Conservation (phyloP, 1,140 invertebrate genomes). For the Onthophagus taurus region DNA sequence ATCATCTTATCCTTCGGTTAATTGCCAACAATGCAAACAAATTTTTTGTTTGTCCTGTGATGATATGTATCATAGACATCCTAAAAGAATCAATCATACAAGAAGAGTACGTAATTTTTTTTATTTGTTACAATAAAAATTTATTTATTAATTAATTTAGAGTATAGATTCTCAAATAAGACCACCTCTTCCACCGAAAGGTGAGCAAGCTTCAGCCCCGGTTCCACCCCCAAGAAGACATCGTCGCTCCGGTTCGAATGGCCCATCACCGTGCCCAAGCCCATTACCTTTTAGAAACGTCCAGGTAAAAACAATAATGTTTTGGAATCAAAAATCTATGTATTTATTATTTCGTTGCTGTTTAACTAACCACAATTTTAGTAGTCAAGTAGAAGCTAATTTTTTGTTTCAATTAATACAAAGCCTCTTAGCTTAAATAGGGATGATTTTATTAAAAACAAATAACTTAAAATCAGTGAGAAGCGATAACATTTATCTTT, state of each 20-base stretch:
- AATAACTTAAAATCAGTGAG: conserved; percentile 5
- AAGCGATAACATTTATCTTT: conserved; percentile 29
- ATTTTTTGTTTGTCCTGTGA: conserved; percentile 81
- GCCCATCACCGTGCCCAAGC: conserved; percentile 38
- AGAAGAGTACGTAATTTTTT: conserved; percentile 49
- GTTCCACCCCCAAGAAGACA: conserved; percentile 77
- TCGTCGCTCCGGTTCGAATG: conserved; percentile 40
- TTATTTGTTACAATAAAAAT: neutral
- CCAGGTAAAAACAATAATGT: too few species aligned
- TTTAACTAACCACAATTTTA: too few species aligned
- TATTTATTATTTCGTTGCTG: too few species aligned
- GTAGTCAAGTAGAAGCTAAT: too few species aligned
- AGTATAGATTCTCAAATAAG: conserved; percentile 33
- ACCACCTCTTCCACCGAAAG: conserved; percentile 74
- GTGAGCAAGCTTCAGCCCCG: conserved; percentile 52
- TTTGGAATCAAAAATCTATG: too few species aligned
- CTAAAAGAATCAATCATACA: conserved; percentile 69
- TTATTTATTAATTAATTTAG: conserved; percentile 18
- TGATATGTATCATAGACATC: conserved; percentile 89
- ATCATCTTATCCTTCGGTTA: conserved; percentile 58
- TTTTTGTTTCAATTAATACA: too few species aligned
- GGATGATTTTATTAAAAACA: too few species aligned
- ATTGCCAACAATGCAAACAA: conserved; percentile 70
- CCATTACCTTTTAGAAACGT: conserved; percentile 29
- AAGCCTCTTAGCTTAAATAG: too few species aligned